Percentiles rank a stretch among this genome's conserved stretches.
These are phyloP conservation scores for Eupeodes latifasciatus DNA, from an alignment of 2,888 invertebrate species.

Conservation along the genomic window DNA sequence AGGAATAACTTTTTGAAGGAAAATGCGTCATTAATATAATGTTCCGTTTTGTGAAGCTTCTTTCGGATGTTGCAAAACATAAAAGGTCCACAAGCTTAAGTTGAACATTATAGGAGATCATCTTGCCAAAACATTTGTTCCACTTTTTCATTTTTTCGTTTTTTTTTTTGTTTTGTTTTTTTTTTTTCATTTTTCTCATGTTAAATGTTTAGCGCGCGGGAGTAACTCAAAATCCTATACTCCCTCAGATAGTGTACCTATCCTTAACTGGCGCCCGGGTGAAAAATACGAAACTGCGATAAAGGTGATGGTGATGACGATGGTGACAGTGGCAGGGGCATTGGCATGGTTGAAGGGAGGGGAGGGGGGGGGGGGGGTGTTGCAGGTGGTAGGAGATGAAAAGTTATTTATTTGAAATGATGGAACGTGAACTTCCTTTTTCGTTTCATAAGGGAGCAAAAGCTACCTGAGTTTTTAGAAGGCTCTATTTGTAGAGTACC, in stretches of 20 bases:
- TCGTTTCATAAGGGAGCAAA: conserved; percentile 22
- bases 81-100: conserved; percentile 72
- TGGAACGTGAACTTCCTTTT: conserved; percentile 65
- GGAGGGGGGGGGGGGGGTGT: background rate
- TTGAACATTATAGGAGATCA: conserved; percentile 74
- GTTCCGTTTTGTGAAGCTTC: conserved; percentile 62
- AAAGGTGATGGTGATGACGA: too few species aligned
- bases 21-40: conserved; percentile 75
- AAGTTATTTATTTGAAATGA: conserved; percentile 64
- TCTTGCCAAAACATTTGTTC: conserved; percentile 76
- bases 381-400: background rate
- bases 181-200: too few species aligned
- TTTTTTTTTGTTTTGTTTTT: too few species aligned
- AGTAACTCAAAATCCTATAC: conserved; percentile 39
- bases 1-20: conserved; percentile 58
- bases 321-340: too few species aligned
- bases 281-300: background rate
- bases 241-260: background rate
- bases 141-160: conserved; percentile 62
- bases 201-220: conserved; percentile 40
- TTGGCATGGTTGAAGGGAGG: too few species aligned
- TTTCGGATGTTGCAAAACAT: conserved; percentile 58
- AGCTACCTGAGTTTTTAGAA: conserved; percentile 13
- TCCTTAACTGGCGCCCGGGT: conserved; percentile 21
- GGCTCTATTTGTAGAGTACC: conserved; percentile 12